phyloP scores from a whole-genome alignment of 2,113 vertebrate species.

The Catharus fuscescens region DNA sequence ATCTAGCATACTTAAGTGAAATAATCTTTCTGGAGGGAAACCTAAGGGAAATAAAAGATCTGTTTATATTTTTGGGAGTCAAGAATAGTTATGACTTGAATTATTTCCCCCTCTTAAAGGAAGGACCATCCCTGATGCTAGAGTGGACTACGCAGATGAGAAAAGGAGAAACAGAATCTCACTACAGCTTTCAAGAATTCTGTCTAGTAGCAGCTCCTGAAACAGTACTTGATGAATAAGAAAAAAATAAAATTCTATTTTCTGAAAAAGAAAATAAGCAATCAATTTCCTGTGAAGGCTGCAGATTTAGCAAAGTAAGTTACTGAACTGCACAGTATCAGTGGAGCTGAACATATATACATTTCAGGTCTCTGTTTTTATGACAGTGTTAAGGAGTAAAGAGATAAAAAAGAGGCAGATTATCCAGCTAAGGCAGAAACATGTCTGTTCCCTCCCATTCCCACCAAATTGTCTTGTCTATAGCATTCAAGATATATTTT shows the following conservation, averaged over 20 bases:
- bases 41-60: neutral
- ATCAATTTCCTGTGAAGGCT: neutral
- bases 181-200: neutral
- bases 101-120: neutral
- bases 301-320: neutral
- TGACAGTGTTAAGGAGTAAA: neutral
- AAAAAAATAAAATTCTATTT: neutral
- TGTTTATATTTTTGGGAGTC: neutral
- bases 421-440: neutral
- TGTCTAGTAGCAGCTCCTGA: neutral
- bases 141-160: neutral
- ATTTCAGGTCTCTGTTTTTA: neutral
- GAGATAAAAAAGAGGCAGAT: neutral
- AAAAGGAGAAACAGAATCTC: neutral
- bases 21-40: neutral
- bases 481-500: neutral
- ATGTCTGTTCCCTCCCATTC: neutral
- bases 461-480: neutral
- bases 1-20: neutral
- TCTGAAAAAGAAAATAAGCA: neutral
- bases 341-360: neutral
- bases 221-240: neutral
- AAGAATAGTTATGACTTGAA: neutral
- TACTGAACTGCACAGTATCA: neutral
- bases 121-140: neutral